Conservation (phyloP, 2,797 vertebrate species). For the Gambelia wislizenii region DNA sequence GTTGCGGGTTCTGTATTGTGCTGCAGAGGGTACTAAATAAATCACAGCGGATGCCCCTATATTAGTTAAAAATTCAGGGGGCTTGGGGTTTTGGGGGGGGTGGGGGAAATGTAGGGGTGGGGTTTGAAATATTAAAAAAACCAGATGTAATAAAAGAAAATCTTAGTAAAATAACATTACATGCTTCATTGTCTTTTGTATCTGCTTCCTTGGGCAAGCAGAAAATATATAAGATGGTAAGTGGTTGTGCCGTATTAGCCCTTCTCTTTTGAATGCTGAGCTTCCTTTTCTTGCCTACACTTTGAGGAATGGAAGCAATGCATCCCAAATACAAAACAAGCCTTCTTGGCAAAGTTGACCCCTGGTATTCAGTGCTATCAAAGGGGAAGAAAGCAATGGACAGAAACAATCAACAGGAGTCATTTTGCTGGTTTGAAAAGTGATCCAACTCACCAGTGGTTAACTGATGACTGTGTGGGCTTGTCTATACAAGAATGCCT, state of each 20-base stretch:
- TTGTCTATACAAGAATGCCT: no score
- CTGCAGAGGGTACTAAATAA: constrained; percentile 65
- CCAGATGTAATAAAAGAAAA: constrained; percentile 69
- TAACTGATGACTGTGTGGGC: no score
- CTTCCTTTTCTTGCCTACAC: no score
- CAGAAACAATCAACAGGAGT: background rate
- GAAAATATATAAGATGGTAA: background rate
- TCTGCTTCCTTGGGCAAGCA: constrained; percentile 35
- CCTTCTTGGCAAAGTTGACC: background rate
- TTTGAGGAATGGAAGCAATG: no score
- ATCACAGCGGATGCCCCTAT: constrained; percentile 62
- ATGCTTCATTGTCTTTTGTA: background rate
- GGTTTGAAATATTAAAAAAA: constrained; percentile 74
- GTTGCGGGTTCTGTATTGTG: constrained; percentile 53
- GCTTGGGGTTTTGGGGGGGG: constrained; percentile 23
- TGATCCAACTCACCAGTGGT: no score
- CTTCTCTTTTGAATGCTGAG: background rate
- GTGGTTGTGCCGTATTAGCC: background rate
- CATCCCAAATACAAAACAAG: background rate
- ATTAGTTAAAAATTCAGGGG: constrained; percentile 62
- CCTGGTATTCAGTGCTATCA: background rate
- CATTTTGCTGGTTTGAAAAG: background rate
- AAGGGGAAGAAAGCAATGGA: background rate
- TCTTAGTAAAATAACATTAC: constrained; percentile 69
- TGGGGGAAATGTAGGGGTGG: constrained; percentile 47